Evolutionary conservation across 2,888 invertebrate genomes (phyloP).

Genomic region (Leucania comma): DNA sequence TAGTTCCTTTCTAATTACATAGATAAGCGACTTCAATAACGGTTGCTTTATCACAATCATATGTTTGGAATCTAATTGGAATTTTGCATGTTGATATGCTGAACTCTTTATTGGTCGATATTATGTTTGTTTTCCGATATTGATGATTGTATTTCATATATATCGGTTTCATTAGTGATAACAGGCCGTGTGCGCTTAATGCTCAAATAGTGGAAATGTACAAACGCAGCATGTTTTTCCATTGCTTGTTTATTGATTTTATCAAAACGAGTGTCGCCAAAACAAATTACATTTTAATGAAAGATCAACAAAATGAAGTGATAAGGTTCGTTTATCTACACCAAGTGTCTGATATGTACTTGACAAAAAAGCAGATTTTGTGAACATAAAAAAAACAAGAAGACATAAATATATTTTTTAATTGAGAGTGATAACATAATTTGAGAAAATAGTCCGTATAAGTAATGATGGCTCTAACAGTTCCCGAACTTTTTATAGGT

Average conservation of each 20-base stretch:
- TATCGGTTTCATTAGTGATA: conserved; percentile 77
- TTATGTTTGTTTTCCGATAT: conserved; percentile 89
- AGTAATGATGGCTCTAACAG: conserved; percentile 7
- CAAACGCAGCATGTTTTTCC: conserved; percentile 51
- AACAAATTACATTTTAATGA: conserved; percentile 48
- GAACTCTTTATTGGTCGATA: conserved; percentile 89
- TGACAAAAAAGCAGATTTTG: conserved; percentile 39
- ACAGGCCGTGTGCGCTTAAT: conserved; percentile 67
- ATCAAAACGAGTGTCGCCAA: conserved; percentile 29
- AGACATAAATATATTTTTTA: neutral
- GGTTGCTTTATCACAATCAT: conserved; percentile 89
- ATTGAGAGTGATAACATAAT: conserved; percentile 5
- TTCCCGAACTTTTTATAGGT: conserved; percentile 11
- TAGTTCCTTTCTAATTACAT: conserved; percentile 89
- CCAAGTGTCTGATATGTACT: conserved; percentile 37
- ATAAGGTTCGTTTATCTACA: conserved; percentile 50
- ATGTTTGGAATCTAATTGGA: conserved; percentile 90
- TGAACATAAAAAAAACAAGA: conserved; percentile 32
- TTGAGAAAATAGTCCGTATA: conserved; percentile 1
- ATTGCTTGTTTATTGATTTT: conserved; percentile 52
- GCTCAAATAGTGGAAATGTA: conserved; percentile 63
- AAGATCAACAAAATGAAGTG: conserved; percentile 56
- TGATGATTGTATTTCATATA: conserved; percentile 86
- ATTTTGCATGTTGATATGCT: conserved; percentile 90
- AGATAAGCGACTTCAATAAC: conserved; percentile 90